Percentiles rank a stretch among this genome's conserved stretches.
phyloP scores from a whole-genome alignment of 2,113 vertebrate species.

The Coturnix japonica region DNA sequence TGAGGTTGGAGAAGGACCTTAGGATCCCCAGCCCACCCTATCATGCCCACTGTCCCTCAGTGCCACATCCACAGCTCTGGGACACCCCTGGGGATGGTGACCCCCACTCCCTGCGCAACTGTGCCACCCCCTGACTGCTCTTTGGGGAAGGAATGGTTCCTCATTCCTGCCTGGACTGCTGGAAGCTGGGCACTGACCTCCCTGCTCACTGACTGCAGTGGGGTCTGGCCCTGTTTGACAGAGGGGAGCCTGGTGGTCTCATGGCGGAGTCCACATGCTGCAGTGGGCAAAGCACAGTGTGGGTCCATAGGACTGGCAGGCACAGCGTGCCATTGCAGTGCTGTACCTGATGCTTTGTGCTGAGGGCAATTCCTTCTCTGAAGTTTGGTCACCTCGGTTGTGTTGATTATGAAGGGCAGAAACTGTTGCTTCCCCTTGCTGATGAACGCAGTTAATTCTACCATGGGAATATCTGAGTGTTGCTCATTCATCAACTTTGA shows the following conservation, averaged over 20 bases:
- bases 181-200: background rate
- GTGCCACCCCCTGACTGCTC: too few species aligned
- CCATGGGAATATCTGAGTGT: conserved; percentile 27
- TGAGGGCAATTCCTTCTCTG: background rate
- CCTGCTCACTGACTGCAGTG: too few species aligned
- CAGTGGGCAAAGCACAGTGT: too few species aligned
- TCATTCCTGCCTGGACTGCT: background rate
- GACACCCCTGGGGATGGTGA: too few species aligned
- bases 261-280: too few species aligned
- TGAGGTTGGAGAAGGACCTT: too few species aligned
- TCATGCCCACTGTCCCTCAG: too few species aligned
- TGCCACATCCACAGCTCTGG: too few species aligned
- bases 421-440: background rate
- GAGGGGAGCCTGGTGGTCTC: background rate
- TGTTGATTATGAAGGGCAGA: background rate
- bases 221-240: background rate
- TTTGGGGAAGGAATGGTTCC: too few species aligned
- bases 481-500: conserved; percentile 60
- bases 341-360: background rate
- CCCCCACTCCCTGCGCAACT: too few species aligned
- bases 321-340: rapidly evolving
- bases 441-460: background rate
- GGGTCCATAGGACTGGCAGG: background rate
- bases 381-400: background rate
- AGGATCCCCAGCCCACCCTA: too few species aligned